These are phyloP conservation scores for Tamandua tetradactyla DNA, from an alignment of 2,797 vertebrate genomes.

Conservation along the genomic window DNA sequence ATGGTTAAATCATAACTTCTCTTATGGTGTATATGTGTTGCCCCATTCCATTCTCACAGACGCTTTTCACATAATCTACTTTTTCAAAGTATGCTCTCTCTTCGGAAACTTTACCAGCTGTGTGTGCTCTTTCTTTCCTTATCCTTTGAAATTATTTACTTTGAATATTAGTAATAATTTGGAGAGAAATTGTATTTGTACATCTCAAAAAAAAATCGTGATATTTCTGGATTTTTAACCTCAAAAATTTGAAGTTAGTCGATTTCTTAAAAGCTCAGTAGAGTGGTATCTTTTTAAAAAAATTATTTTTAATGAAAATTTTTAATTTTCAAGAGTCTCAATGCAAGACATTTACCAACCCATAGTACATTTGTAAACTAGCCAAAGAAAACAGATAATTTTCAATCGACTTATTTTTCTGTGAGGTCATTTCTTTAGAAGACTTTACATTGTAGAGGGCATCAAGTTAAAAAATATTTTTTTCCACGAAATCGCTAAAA, in stretches of 20 bases:
- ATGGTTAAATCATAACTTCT: neutral
- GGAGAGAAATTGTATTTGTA: neutral
- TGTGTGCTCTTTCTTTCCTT: neutral
- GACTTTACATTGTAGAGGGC: neutral
- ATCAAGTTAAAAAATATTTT: neutral
- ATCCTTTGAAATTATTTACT: neutral
- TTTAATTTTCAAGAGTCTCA: conserved; percentile 26
- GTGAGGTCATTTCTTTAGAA: conserved; percentile 15
- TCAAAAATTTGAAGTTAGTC: conserved; percentile 15
- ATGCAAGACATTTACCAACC: neutral
- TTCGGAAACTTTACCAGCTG: neutral
- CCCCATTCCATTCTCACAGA: too few relatives aligned
- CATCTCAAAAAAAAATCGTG: neutral
- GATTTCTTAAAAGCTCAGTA: neutral
- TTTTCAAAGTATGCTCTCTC: neutral
- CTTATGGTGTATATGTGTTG: fast-evolving
- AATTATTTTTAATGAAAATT: neutral
- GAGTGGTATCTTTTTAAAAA: neutral
- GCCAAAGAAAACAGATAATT: neutral
- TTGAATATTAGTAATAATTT: conserved; percentile 22
- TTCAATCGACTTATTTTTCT: neutral
- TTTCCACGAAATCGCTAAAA: neutral
- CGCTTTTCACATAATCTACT: neutral
- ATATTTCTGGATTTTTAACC: conserved; percentile 35
- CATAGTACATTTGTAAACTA: neutral